Conservation (phyloP, 2,797 vertebrate species). For the Sebastes kiyomatsui region DNA sequence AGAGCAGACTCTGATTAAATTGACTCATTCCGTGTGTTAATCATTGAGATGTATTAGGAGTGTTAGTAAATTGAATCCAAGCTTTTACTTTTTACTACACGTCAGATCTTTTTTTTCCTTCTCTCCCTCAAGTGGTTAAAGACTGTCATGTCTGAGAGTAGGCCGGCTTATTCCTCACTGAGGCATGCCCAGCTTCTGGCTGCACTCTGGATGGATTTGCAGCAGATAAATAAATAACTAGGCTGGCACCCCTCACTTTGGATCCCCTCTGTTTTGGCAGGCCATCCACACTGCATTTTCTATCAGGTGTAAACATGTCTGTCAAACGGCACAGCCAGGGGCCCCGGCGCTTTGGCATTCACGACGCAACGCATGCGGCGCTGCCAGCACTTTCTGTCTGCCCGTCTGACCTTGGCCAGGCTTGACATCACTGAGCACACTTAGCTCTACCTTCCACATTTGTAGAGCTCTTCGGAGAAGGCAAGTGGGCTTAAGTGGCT, state of each 20-base stretch:
- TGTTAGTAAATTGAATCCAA: constrained; percentile 47
- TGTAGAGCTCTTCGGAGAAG: constrained; percentile 52
- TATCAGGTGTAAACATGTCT: constrained; percentile 80
- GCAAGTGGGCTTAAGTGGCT: constrained; percentile 70
- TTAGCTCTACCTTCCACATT: constrained; percentile 49
- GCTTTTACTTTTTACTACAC: constrained; percentile 23
- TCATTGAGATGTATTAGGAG: constrained; percentile 13
- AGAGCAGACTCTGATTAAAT: constrained; percentile 43
- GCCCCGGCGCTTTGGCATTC: constrained; percentile 62
- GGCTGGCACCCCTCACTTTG: constrained; percentile 70
- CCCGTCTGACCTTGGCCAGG: constrained; percentile 67
- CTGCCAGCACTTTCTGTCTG: constrained; percentile 60
- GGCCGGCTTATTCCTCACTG: constrained; percentile 55
- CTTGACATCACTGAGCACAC: constrained; percentile 57
- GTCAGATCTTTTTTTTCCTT: constrained; percentile 25
- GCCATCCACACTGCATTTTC: constrained; percentile 67
- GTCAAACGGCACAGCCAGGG: constrained; percentile 67
- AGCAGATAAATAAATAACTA: constrained; percentile 76
- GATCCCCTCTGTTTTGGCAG: constrained; percentile 75
- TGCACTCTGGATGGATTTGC: constrained; percentile 69
- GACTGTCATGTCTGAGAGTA: constrained; percentile 63
- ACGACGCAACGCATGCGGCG: constrained; percentile 26
- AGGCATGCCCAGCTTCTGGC: constrained; percentile 64
- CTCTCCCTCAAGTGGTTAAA: constrained; percentile 40
- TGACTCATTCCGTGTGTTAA: constrained; percentile 32